Evolutionary conservation across 2,797 vertebrate species (phyloP).

Genomic region (Apodemus agrarius): DNA sequence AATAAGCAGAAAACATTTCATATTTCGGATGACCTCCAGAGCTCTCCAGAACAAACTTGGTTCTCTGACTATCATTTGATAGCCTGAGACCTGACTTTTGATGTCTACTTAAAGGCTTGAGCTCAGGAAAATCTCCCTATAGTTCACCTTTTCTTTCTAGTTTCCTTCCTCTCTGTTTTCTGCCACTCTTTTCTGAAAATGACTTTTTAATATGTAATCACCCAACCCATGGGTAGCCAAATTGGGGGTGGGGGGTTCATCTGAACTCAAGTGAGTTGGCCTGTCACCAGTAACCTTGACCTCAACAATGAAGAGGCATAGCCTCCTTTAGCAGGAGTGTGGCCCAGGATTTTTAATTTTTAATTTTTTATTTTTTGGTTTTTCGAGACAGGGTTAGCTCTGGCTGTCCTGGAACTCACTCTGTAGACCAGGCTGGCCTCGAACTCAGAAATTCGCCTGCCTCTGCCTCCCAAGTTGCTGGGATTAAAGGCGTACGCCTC

Average conservation of each 20-base stretch:
- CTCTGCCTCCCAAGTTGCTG: too few relatives aligned
- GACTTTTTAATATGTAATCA: neutral
- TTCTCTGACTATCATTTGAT: neutral
- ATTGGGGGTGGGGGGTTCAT: neutral
- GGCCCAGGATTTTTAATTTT: too few relatives aligned
- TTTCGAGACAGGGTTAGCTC: too few relatives aligned
- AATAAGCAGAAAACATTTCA: neutral
- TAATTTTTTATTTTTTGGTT: too few relatives aligned
- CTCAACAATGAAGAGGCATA: neutral
- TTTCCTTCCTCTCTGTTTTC: neutral
- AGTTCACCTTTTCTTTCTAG: neutral
- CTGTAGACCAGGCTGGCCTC: too few relatives aligned
- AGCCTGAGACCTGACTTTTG: neutral
- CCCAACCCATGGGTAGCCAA: neutral
- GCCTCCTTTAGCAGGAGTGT: neutral
- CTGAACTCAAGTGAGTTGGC: neutral
- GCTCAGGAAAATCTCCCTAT: neutral
- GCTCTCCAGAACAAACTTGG: neutral
- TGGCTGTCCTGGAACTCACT: too few relatives aligned
- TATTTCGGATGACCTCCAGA: neutral
- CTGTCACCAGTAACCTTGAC: neutral
- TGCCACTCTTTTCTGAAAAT: neutral
- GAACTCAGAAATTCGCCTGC: too few relatives aligned
- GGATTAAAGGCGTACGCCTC: too few relatives aligned
- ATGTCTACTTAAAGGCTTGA: neutral